Base-by-base conservation (phyloP, 2,888 invertebrate species). In the Metopia argyrocephala region DNA sequence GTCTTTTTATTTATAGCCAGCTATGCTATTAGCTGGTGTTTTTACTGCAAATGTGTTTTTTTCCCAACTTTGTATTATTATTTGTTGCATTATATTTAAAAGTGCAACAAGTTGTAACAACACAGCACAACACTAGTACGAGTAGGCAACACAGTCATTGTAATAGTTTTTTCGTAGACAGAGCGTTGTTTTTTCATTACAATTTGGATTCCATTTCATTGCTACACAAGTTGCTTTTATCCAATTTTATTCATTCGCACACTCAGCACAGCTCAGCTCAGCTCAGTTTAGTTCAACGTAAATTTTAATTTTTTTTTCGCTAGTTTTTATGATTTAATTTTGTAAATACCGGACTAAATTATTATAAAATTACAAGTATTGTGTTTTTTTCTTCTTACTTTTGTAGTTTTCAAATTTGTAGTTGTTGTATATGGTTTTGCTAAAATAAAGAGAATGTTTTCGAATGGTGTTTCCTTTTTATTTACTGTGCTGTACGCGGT, bases 121-220 rank as follows among this genome's bases (percentile, higher is more conserved):
- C 20, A 38, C 15, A 38, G 15, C 38, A 38, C 38, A 38, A 38
- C 38, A 38, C 38, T 38, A 4, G 48, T 6, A 48, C n/a, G 54
- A 52, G 61, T 45, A 20, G 21, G 15, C 69, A 66, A 66, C 18
- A 48, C 15, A 21, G 45, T 57, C n/a, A 45, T 46, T 54, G 54
- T 38, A 15, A 54, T 38, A 38, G 21, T 52, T 12, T 73, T 71
- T 66, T 27, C 28, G 61, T 70, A 78, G 52, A 20, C 25, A 73
- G 45, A 20, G 18, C 57, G 45, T 20, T 65, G 61, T 56, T 62
- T 70, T 52, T 69, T 76, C 18, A 20, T 65, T 70, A 69, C 54
- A 74, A 69, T 69, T 81, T 70, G 9, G 76, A 81, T 81, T 76
- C 76, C 81, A 81, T 78, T 78, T 74, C 76, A 61, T 81, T 81